phyloP scores from a whole-genome alignment of 2,888 invertebrate genomes.

The Xylota sylvarum region DNA sequence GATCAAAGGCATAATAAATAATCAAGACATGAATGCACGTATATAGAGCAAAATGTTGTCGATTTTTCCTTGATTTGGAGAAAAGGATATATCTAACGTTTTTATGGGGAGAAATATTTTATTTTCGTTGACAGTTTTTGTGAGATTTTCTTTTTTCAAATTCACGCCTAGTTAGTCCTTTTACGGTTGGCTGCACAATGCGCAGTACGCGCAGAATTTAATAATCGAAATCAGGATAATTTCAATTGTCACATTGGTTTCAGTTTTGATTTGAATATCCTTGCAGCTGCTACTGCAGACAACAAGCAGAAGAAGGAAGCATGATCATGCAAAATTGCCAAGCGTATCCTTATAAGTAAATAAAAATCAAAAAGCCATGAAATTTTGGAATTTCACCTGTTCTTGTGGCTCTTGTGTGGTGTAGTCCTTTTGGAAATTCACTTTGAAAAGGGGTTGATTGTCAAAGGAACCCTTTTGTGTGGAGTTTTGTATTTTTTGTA shows the following conservation, averaged over 20 bases:
- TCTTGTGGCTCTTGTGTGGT: constrained; percentile 35
- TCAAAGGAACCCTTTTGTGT: constrained; percentile 28
- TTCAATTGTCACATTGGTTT: constrained; percentile 16
- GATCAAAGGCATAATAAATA: constrained; percentile 72
- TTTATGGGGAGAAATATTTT: constrained; percentile 37
- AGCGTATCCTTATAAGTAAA: constrained; percentile 69
- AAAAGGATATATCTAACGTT: constrained; percentile 30
- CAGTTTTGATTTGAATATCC: constrained; percentile 54
- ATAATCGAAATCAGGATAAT: constrained; percentile 67
- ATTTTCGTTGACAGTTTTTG: constrained; percentile 70
- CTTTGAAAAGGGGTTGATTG: constrained; percentile 65
- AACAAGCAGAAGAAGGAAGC: constrained; percentile 8
- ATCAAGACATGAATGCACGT: constrained; percentile 12
- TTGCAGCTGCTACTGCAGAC: constrained; percentile 58
- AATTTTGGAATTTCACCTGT: constrained; percentile 72
- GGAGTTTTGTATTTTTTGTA: constrained; percentile 11
- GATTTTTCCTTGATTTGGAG: constrained; percentile 32
- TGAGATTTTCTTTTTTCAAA: constrained; percentile 63
- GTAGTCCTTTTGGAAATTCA: constrained; percentile 24
- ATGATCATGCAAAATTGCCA: constrained; percentile 58
- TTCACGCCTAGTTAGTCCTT: constrained; percentile 77
- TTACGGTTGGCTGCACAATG: constrained; percentile 59
- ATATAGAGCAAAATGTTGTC: constrained; percentile 13
- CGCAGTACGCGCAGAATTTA: constrained; percentile 61
- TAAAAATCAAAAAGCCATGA: constrained; percentile 75